Percentiles rank a stretch among this genome's conserved stretches.
phyloP scores from a whole-genome alignment of 1,140 invertebrate genomes.

The Zelostemma sp. region DNA sequence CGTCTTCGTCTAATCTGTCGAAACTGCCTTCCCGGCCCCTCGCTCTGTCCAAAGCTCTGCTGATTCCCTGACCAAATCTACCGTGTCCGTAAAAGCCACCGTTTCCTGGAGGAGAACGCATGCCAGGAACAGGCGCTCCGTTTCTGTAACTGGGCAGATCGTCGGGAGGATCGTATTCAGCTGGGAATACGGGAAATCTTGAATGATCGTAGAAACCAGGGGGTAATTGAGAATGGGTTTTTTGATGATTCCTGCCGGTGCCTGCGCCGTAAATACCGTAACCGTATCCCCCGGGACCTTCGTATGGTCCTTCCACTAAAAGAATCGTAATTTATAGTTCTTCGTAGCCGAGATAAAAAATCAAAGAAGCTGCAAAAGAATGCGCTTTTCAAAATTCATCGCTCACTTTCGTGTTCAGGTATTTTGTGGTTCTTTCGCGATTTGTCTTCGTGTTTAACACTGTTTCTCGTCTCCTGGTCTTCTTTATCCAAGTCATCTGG shows the following conservation, averaged over 20 bases:
- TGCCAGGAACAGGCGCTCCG: constrained; percentile 47
- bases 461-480: constrained; percentile 43
- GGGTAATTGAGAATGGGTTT: constrained; percentile 37
- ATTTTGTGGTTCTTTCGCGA: constrained; percentile 30
- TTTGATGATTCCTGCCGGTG: constrained; percentile 23
- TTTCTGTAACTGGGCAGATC: constrained; percentile 53
- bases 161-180: constrained; percentile 39
- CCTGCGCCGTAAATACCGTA: constrained; percentile 26
- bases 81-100: constrained; percentile 38
- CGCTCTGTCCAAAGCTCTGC: constrained; percentile 23
- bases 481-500: constrained; percentile 34
- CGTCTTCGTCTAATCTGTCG: constrained; percentile 43
- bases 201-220: constrained; percentile 43
- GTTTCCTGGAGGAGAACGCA: constrained; percentile 33
- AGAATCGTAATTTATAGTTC: too few species aligned
- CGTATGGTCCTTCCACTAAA: constrained; percentile 29
- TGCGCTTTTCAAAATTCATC: too few species aligned
- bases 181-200: constrained; percentile 36
- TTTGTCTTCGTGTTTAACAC: constrained; percentile 45
- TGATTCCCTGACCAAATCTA: constrained; percentile 15
- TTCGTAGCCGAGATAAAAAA: too few species aligned
- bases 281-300: constrained; percentile 32
- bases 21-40: constrained; percentile 42
- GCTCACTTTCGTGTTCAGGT: constrained; percentile 25
- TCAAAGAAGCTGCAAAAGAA: too few species aligned